These are phyloP conservation scores for Eristalis intricaria DNA, from an alignment of 2,888 invertebrate species.

Conservation along the genomic window DNA sequence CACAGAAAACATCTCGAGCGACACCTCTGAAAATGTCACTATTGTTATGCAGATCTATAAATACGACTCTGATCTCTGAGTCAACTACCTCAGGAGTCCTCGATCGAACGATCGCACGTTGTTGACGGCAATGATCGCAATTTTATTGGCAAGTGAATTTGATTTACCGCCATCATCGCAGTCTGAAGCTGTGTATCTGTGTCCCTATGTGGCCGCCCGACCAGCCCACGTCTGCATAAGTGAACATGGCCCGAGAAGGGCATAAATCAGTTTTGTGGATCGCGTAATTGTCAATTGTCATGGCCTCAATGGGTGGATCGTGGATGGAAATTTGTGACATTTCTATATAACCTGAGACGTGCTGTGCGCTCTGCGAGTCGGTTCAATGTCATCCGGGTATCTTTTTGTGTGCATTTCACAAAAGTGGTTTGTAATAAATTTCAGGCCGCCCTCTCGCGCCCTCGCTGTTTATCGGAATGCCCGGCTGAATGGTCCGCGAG, in stretches of 20 bases:
- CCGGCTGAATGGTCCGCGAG: neutral
- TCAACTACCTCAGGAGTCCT: constrained; percentile 36
- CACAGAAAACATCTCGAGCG: constrained; percentile 8
- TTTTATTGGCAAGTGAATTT: constrained; percentile 54
- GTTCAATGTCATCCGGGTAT: constrained; percentile 48
- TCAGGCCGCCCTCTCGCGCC: neutral
- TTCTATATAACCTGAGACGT: constrained; percentile 19
- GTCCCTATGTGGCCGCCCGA: neutral
- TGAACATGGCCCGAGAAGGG: constrained; percentile 5
- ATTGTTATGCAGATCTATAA: constrained; percentile 55
- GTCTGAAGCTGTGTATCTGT: neutral
- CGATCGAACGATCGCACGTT: neutral
- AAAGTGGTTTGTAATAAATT: constrained; percentile 22
- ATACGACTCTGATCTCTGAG: constrained; percentile 46
- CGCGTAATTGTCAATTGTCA: constrained; percentile 34
- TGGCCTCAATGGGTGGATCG: constrained; percentile 51
- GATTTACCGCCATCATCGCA: constrained; percentile 39
- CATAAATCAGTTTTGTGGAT: constrained; percentile 53
- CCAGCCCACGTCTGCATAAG: constrained; percentile 16
- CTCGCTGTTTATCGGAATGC: neutral
- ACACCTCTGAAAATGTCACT: constrained; percentile 14
- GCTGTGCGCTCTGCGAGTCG: constrained; percentile 3
- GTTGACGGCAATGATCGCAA: constrained; percentile 17
- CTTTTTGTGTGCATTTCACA: neutral
- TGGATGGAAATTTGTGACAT: constrained; percentile 39